A percentile compares a stretch with the other conserved stretches of the same genome.
Evolutionary conservation across 2,797 vertebrate species (phyloP).

Genomic region (Etheostoma perlongum): DNA sequence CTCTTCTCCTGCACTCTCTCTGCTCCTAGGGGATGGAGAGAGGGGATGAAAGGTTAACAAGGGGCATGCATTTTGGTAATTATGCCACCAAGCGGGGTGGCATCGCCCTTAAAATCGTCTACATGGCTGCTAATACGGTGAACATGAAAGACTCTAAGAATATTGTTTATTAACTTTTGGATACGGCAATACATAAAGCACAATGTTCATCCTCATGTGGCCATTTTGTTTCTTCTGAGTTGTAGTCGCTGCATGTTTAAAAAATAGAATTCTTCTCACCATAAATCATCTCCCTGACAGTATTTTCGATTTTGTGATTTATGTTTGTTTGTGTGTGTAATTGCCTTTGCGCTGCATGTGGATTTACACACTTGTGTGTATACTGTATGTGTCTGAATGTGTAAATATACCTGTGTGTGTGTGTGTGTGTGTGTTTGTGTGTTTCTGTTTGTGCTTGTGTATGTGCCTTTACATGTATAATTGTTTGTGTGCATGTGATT

Average conservation of each 20-base stretch:
- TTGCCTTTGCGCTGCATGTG: background rate
- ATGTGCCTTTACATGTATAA: background rate
- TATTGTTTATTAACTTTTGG: too few relatives aligned
- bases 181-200: conserved; percentile 5
- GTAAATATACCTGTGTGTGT: background rate
- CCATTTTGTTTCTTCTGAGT: conserved; percentile 2
- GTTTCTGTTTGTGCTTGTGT: background rate
- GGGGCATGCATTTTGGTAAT: too few relatives aligned
- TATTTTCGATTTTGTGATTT: background rate
- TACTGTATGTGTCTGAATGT: background rate
- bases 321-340: conserved; percentile 4
- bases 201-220: background rate
- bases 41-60: too few relatives aligned
- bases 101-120: too few relatives aligned
- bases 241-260: background rate
- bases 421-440: conserved; percentile 4
- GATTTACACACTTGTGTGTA: background rate
- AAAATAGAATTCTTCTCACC: background rate
- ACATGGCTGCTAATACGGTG: too few relatives aligned
- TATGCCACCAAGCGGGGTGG: too few relatives aligned
- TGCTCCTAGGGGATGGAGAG: too few relatives aligned
- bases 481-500: conserved; percentile 14
- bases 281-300: conserved; percentile 2
- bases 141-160: too few relatives aligned
- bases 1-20: too few relatives aligned